A percentile compares a stretch with the other conserved stretches of the same genome.
Conservation (phyloP, 1,140 invertebrate species). For the Grapholita molesta region DNA sequence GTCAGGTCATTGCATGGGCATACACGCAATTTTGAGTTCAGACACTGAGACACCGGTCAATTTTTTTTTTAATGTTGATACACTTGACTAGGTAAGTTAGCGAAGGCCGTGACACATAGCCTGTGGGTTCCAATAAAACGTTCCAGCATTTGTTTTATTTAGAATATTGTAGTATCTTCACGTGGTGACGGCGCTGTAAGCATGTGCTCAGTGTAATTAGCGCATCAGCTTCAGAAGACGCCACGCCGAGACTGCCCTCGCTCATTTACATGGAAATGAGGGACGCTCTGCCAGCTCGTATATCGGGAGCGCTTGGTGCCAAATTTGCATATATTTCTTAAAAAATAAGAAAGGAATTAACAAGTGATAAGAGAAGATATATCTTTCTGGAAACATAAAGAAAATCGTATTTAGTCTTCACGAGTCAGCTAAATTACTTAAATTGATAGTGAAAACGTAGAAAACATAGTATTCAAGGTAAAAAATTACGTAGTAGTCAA, state of each 20-base stretch:
- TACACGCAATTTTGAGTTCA: no score
- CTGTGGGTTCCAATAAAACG: no score
- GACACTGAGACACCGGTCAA: no score
- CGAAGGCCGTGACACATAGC: no score
- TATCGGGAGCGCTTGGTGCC: not conserved
- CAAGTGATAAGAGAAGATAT: not conserved
- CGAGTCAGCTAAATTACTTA: no score
- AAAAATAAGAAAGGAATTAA: not conserved
- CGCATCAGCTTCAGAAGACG: conserved; percentile 65
- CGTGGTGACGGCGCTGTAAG: no score
- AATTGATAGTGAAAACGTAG: no score
- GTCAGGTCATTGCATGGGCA: conserved; percentile 69
- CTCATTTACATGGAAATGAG: conserved; percentile 75
- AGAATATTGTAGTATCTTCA: no score
- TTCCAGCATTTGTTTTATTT: not conserved
- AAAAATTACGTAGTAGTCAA: no score
- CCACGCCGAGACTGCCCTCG: conserved; percentile 59
- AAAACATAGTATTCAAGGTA: no score
- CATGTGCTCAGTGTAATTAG: conserved; percentile 65
- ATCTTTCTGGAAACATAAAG: not conserved
- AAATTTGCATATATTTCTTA: not conserved
- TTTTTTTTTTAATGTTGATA: no score
- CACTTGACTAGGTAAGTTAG: no score
- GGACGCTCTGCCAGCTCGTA: conserved; percentile 3
- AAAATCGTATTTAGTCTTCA: not conserved